Base-by-base conservation (phyloP, 2,888 invertebrate species). In the Leucania comma region DNA sequence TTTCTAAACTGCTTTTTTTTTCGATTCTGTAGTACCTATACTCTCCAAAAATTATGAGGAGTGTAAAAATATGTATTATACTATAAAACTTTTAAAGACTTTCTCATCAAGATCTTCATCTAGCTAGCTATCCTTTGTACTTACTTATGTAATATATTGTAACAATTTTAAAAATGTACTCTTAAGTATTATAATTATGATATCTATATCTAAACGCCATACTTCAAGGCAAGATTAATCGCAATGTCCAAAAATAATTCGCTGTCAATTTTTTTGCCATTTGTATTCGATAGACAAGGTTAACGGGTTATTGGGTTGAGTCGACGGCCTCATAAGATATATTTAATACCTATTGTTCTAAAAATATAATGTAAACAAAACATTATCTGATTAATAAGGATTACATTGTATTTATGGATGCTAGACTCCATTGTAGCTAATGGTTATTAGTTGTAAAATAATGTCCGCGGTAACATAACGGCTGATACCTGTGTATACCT, bases 261-360 rank as follows among this genome's bases (percentile, higher is more conserved):
- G 24, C 9, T 48, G 26, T 60, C 38, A 67, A 58, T 50, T 68
- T n/a, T 63, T 71, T 68, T 54, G 10, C 65, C 57, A 50, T 50
- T 63, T 51, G 35, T 70, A 56, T 67, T 70, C 53, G 66, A 74
- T 71, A 60, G 64, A 24, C 32, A 32, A 72, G 82, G 83, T 83
- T 72, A 86, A 51, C 67, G 58, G 83, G 86, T 77, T 73, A 86
- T 57, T 75, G 56, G 81, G 83, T 74, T 74, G 65, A 67, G 78
- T 77, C 66, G 59, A 74, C 57, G 75, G 22, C 77, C 77, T 72
- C 57, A 42, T 80, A 56, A 26, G n/a, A 20, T 48, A 69, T 63
- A 26, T 48, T 17, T 1, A 24, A 64, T 80, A 71, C 50, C 67
- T 72, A 73, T 42, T 50, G 57, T 68, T 78, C 72, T 72, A 48